Percentiles rank a stretch among this genome's conserved stretches.
phyloP scores from a whole-genome alignment of 2,797 vertebrate species.

The Enteromius unitaeniatus region DNA sequence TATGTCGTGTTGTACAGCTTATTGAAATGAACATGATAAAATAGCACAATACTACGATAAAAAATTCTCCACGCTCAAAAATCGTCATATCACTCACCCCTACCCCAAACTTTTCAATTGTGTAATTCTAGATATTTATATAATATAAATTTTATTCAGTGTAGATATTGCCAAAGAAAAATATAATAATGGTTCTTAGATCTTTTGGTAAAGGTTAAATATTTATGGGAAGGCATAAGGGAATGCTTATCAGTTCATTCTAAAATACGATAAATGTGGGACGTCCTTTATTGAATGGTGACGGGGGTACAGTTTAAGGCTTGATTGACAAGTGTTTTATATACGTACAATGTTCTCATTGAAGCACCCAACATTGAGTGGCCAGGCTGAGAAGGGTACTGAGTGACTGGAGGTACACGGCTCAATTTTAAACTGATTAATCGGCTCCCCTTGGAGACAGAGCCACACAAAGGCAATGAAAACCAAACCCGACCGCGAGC shows the following conservation, averaged over 20 bases:
- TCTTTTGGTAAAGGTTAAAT: constrained; percentile 39
- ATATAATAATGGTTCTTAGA: not conserved
- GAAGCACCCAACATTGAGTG: constrained; percentile 53
- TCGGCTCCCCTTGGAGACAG: constrained; percentile 50
- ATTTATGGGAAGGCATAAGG: constrained; percentile 26
- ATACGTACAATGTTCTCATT: constrained; percentile 69
- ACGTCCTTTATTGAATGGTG: constrained; percentile 35
- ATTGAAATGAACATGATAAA: too few species aligned
- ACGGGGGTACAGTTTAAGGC: constrained; percentile 57
- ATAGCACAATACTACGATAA: too few species aligned
- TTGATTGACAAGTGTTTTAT: constrained; percentile 74
- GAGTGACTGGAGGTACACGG: constrained; percentile 35
- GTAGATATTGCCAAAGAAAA: not conserved
- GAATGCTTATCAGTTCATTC: constrained; percentile 54
- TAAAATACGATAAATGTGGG: constrained; percentile 38
- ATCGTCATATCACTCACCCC: too few species aligned
- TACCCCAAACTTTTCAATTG: not conserved
- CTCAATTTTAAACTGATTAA: constrained; percentile 68
- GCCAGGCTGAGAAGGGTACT: constrained; percentile 35
- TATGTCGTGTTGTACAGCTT: too few species aligned
- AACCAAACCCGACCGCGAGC: constrained; percentile 52
- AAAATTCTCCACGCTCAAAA: too few species aligned
- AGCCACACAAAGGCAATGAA: constrained; percentile 62
- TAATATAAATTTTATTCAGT: not conserved
- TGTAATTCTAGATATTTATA: not conserved